Evolutionary conservation across 2,113 vertebrate species (phyloP), one percentile per base, ranked within the genome.

Genomic region (Oryzias woworae): DNA sequence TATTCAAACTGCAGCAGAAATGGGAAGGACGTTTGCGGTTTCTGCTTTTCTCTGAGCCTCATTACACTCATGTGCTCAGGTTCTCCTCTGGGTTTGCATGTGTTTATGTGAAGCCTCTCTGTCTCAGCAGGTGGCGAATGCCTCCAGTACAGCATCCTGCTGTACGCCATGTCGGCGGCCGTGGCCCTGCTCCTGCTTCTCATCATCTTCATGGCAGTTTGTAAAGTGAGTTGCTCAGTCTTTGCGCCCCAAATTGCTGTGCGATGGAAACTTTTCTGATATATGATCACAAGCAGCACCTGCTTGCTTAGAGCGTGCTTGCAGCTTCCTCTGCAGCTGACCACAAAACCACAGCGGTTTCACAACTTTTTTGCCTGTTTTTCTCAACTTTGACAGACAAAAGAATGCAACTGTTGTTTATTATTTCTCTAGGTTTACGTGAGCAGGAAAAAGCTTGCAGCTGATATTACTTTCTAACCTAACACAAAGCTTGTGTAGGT

Each of bases 81-180:
- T 47, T 47, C 16, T 5, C 20, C 10, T 18, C 20, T 53, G 8
- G 23, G 45, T 60, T 15, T 46, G 23, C 17, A 31, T 42, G 1
- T n/a, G 13, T 20, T 26, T 17, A 24, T 7, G 1, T 50, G 4
- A 6, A 10, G 10, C 2, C 24, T 2, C 15, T 20, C 7, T 56
- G 45, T 66, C 47, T 67, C 51, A 61, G 14, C 80, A 88, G 85
- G 43, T 45, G 44, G 88, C 12, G 51, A 57, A 59, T 90, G 87
- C 70, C 63, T 66, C 74, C 61, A 53, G 15, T 86, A 85, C 69
- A 20, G 65, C n/a, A 44, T 53, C 2, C 60, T 91, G 55, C 74
- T 91, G 1, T 91, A 87, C 1, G 61, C 71, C 5, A 17, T 89
- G 71, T 85, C 77, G 2, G 66, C 82, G 0, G 85, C 80, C 0